Base-by-base conservation (phyloP, 2,888 invertebrate species). In the Apomyelois bistriatella region DNA sequence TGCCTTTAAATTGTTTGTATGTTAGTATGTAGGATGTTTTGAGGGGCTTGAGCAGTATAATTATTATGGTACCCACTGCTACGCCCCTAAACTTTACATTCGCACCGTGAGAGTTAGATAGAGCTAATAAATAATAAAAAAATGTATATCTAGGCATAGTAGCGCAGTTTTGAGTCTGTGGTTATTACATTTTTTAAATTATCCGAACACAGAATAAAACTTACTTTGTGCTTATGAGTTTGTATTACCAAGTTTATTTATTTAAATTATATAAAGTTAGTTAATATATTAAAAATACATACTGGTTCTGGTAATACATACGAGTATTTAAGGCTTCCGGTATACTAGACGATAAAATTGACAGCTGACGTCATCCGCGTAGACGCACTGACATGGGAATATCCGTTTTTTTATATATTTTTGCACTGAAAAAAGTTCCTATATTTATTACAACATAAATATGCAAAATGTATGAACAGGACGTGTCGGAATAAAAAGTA, bases 1-100 rank as follows among this genome's bases (percentile, higher is more conserved):
- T 79, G 87, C 88, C 86, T 87, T 86, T 82, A 82, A 83, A 87
- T 84, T 84, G 83, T 85, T 87, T 87, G 84, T 85, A 87, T 80
- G 80, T 82, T 85, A 86, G 82, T 70, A 64, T 58, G 76, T 85
- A 84, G 85, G 76, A 70, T 69, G 76, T 82, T 79, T 70, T 66
- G 64, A 66, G 77, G 81, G 52, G 81, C 73, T 72, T 72, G 63
- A 61, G 76, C 77, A 72, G 78, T 74, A 74, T 79, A 77, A 79
- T 77, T 77, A 74, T 66, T 76, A 74, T 65, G 55, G 73, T 81
- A 82, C 75, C 74, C 78, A 78, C 80, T 78, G 80, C 75, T 68
- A 56, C 69, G 72, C 76, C 77, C 74, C 62, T 66, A 60, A 74
- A 76, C 65, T 70, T 77, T 79, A 76, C 82, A 85, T 74, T 79